Evolutionary conservation across 2,113 vertebrate species (phyloP).

Genomic region (Nyctereutes procyonoides): DNA sequence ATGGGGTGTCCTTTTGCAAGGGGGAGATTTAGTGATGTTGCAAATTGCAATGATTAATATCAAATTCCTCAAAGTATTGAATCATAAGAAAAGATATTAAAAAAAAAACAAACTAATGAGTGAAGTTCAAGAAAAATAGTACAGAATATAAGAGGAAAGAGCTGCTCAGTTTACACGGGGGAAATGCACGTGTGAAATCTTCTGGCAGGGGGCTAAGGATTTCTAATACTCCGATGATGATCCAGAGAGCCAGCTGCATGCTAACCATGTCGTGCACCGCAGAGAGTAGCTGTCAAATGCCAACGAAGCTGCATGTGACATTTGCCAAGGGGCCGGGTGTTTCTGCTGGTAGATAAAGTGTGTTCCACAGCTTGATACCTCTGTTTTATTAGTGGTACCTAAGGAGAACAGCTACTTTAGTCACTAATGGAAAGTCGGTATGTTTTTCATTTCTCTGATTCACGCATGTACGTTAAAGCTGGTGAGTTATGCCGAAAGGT

Average conservation of each 20-base stretch:
- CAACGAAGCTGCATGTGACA: not conserved
- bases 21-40: no score
- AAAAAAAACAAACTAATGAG: not conserved
- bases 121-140: not conserved
- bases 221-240: not conserved
- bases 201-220: not conserved
- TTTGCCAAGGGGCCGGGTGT: conserved; percentile 63
- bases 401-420: not conserved
- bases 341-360: conserved; percentile 31
- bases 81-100: not conserved
- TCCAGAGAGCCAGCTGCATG: not conserved
- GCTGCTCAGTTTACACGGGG: not conserved
- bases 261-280: not conserved
- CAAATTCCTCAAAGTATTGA: conserved; percentile 1
- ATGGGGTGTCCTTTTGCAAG: no score
- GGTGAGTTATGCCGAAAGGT: not conserved
- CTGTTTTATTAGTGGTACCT: conserved; percentile 47
- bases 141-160: not conserved
- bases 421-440: not conserved
- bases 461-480: not conserved
- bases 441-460: not conserved
- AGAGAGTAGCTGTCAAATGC: conserved; percentile 9
- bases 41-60: not conserved
- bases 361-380: conserved; percentile 48
- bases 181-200: not conserved